phyloP scores from a whole-genome alignment of 2,888 invertebrate species.

The Nesidiocoris tenuis region DNA sequence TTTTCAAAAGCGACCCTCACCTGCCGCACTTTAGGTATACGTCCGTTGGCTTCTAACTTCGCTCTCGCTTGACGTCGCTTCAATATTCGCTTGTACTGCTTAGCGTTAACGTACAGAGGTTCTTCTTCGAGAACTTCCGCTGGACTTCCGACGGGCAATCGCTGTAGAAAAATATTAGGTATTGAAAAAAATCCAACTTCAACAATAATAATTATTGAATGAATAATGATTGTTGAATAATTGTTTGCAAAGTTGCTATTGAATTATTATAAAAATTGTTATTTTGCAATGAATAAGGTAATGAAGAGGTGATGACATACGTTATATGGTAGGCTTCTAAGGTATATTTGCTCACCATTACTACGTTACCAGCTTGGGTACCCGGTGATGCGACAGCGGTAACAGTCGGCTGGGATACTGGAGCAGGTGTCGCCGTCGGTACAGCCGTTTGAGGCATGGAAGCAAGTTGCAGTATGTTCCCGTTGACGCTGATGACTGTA shows the following conservation, averaged over 20 bases:
- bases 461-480: conserved; percentile 71
- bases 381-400: conserved; percentile 34
- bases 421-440: conserved; percentile 50
- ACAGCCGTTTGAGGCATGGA: conserved; percentile 57
- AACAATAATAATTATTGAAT: background rate
- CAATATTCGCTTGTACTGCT: conserved; percentile 94
- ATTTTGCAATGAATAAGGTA: no score
- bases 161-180: conserved; percentile 42
- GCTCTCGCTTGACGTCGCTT: conserved; percentile 93
- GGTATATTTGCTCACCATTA: conserved; percentile 64
- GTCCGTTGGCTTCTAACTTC: conserved; percentile 88
- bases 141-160: conserved; percentile 49
- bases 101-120: conserved; percentile 95
- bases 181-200: no score
- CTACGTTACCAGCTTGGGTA: conserved; percentile 65
- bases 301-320: no score
- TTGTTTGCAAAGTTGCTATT: no score
- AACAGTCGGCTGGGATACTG: conserved; percentile 51
- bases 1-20: no score
- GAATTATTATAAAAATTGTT: no score
- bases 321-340: no score
- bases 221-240: no score
- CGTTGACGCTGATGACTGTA: conserved; percentile 67
- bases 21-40: conserved; percentile 89
- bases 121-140: conserved; percentile 81